Percentiles rank a stretch among this genome's conserved stretches.
These are phyloP conservation scores for Rhingia campestris DNA, from an alignment of 2,888 invertebrate species.

Conservation along the genomic window DNA sequence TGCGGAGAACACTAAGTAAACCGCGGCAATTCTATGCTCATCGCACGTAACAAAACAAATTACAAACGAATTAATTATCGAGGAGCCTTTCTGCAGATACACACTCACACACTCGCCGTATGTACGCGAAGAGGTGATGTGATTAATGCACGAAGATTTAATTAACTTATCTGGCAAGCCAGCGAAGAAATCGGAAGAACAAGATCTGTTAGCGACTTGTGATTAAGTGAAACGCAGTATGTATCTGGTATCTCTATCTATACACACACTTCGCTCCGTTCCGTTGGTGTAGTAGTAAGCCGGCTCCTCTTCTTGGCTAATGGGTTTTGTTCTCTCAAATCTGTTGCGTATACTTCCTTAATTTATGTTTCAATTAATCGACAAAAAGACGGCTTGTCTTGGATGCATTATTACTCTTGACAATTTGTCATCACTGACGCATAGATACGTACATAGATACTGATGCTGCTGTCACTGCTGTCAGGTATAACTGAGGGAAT, in stretches of 20 bases:
- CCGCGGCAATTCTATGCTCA: constrained; percentile 26
- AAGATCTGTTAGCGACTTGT: too few relatives aligned
- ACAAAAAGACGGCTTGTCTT: constrained; percentile 15
- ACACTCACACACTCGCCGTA: background rate
- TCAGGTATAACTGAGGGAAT: too few relatives aligned
- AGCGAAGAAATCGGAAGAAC: constrained; percentile 2
- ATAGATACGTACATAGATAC: too few relatives aligned
- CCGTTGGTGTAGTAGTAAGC: too few relatives aligned
- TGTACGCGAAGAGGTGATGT: constrained; percentile 76
- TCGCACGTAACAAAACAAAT: constrained; percentile 80
- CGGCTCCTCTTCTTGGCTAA: background rate
- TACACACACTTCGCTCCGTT: too few relatives aligned
- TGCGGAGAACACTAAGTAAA: background rate
- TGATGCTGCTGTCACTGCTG: too few relatives aligned
- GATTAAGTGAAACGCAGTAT: too few relatives aligned
- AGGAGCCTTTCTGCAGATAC: constrained; percentile 20
- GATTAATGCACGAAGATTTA: constrained; percentile 81
- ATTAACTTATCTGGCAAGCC: constrained; percentile 77
- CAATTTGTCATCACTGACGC: too few relatives aligned
- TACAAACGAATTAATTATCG: constrained; percentile 81
- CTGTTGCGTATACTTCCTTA: constrained; percentile 33
- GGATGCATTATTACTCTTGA: constrained; percentile 10
- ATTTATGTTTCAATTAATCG: constrained; percentile 51
- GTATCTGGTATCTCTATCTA: background rate
- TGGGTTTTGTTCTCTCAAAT: constrained; percentile 6